Conservation (phyloP, 2,113 vertebrate genomes). For the Poeciliopsis prolifica region DNA sequence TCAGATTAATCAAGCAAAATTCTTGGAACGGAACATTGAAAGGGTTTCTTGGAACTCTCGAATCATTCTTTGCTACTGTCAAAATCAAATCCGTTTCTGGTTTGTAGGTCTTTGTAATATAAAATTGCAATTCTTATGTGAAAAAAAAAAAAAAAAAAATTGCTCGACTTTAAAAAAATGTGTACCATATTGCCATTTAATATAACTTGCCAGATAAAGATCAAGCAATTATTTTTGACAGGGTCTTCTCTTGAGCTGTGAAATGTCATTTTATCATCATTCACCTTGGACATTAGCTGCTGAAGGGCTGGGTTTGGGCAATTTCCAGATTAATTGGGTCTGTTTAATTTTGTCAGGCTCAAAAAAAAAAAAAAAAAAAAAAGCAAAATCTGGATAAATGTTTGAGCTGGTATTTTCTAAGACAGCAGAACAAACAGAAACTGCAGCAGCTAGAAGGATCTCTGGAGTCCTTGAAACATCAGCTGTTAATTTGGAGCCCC, state of each 20-base stretch:
- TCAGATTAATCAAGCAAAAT: constrained; percentile 20
- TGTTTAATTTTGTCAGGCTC: background rate
- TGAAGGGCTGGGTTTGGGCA: background rate
- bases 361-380: background rate
- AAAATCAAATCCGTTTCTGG: background rate
- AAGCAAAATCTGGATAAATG: background rate
- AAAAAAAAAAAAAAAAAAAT: too few species aligned
- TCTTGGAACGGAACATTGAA: background rate
- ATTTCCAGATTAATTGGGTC: background rate
- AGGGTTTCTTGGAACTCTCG: constrained; percentile 5
- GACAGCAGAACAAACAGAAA: background rate
- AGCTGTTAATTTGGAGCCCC: constrained; percentile 10
- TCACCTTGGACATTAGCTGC: background rate
- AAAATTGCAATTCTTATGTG: background rate
- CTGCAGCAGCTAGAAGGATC: background rate
- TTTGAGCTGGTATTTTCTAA: background rate
- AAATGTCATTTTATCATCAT: background rate
- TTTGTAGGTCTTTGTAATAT: background rate
- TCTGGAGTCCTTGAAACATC: constrained; percentile 10
- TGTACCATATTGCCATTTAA: background rate
- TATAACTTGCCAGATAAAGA: background rate
- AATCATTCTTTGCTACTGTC: constrained; percentile 5
- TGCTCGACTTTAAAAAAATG: too few species aligned
- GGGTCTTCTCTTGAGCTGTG: background rate
- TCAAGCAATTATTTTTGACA: background rate